A percentile compares a stretch with the other conserved stretches of the same genome.
phyloP scores from a whole-genome alignment of 1,140 invertebrate genomes.

The Drosophila suzukii region DNA sequence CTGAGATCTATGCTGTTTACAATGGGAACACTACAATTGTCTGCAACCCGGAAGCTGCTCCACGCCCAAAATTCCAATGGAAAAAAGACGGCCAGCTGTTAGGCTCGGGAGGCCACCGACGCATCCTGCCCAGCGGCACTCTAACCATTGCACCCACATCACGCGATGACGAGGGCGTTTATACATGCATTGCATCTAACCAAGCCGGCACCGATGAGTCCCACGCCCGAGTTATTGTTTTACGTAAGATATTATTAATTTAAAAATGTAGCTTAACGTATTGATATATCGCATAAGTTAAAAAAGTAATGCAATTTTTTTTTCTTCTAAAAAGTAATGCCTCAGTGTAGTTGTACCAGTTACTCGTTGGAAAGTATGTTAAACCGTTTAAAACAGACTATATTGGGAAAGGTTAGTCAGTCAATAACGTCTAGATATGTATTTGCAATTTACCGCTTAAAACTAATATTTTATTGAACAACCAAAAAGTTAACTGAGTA shows the following conservation, averaged over 20 bases:
- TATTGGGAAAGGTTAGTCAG: no score
- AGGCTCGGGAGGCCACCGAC: constrained; percentile 91
- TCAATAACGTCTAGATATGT: no score
- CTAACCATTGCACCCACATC: constrained; percentile 94
- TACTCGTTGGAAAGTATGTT: no score
- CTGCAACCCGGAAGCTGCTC: constrained; percentile 97
- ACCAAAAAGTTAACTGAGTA: no score
- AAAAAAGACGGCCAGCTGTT: constrained; percentile 94
- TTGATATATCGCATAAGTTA: no score
- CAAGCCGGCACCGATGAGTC: constrained; percentile 92
- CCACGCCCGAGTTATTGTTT: constrained; percentile 92
- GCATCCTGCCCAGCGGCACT: constrained; percentile 93
- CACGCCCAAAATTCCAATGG: constrained; percentile 95
- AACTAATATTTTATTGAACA: no score
- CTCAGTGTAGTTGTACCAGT: no score
- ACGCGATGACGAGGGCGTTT: constrained; percentile 94
- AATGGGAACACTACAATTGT: constrained; percentile 95
- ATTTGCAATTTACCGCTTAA: no score
- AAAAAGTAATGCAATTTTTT: no score
- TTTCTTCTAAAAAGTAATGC: no score
- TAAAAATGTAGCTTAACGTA: no score
- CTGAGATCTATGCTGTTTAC: constrained; percentile 95
- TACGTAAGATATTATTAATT: constrained; percentile 86
- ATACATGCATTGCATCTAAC: constrained; percentile 95
- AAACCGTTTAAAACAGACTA: no score